Evolutionary conservation across 2,888 invertebrate genomes (phyloP).

Genomic region (Megastigmus dorsalis): DNA sequence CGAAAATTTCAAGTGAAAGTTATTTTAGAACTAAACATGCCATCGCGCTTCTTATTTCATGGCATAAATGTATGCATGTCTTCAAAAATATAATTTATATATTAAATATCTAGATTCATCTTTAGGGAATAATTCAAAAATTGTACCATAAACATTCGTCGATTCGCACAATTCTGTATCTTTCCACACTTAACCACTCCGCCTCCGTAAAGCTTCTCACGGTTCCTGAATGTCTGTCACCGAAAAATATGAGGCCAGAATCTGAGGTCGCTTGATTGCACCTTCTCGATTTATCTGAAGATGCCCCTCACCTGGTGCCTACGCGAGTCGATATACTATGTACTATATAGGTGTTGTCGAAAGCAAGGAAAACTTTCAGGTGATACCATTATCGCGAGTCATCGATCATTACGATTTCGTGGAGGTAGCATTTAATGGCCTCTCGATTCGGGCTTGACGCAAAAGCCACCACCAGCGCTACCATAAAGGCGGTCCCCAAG

Average conservation of each 20-base stretch:
- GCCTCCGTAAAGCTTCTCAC: neutral
- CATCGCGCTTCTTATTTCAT: too few relatives aligned
- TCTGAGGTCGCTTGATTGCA: slow-evolving; percentile 1
- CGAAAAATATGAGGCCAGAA: neutral
- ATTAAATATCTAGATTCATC: neutral
- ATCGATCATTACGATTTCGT: slow-evolving; percentile 70
- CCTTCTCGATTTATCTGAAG: neutral
- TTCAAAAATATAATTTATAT: too few relatives aligned
- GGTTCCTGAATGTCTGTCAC: neutral
- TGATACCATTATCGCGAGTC: slow-evolving; percentile 61
- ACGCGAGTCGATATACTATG: neutral
- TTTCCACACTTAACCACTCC: neutral
- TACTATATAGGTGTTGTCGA: too few relatives aligned
- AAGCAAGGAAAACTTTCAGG: neutral
- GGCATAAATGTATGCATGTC: too few relatives aligned
- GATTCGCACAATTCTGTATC: too few relatives aligned
- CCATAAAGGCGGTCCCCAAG: slow-evolving; percentile 60
- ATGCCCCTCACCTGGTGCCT: neutral
- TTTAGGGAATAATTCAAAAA: neutral
- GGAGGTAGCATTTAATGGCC: slow-evolving; percentile 56
- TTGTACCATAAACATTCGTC: too few relatives aligned
- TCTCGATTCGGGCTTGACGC: slow-evolving; percentile 53
- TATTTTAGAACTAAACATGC: too few relatives aligned
- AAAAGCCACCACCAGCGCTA: slow-evolving; percentile 58
- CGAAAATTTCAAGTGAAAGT: too few relatives aligned